A percentile compares a stretch with the other conserved stretches of the same genome.
Conservation (phyloP, 1,140 invertebrate species). For the Caenorhabditis elegans region DNA sequence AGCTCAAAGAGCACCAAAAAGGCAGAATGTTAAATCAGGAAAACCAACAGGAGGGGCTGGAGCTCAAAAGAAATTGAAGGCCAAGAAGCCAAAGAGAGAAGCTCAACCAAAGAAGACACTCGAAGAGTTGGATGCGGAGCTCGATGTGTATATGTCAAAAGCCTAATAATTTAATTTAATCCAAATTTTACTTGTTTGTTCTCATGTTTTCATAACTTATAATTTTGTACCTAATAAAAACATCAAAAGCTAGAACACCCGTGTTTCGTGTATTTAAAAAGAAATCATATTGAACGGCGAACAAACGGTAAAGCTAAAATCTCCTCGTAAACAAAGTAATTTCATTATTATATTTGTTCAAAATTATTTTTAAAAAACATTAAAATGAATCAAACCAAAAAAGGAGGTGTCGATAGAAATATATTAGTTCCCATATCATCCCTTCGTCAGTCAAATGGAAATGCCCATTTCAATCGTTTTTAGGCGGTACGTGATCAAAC, state of each 20-base stretch:
- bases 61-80: background rate
- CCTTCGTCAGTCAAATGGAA: no score
- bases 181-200: background rate
- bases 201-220: background rate
- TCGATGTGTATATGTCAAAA: constrained; percentile 44
- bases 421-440: background rate
- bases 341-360: no score
- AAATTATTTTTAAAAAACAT: no score
- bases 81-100: background rate
- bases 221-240: no score
- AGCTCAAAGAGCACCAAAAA: background rate
- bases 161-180: background rate
- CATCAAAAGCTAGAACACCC: no score
- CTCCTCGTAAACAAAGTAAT: no score
- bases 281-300: no score
- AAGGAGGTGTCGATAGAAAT: background rate
- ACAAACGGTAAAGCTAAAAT: background rate
- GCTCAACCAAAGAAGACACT: constrained; percentile 23
- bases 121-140: constrained; percentile 42
- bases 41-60: no score
- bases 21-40: background rate
- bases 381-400: background rate
- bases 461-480: background rate
- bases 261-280: no score
- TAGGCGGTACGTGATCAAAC: no score